Base-by-base conservation (phyloP, 2,797 vertebrate species). In the Geotrypetes seraphini region DNA sequence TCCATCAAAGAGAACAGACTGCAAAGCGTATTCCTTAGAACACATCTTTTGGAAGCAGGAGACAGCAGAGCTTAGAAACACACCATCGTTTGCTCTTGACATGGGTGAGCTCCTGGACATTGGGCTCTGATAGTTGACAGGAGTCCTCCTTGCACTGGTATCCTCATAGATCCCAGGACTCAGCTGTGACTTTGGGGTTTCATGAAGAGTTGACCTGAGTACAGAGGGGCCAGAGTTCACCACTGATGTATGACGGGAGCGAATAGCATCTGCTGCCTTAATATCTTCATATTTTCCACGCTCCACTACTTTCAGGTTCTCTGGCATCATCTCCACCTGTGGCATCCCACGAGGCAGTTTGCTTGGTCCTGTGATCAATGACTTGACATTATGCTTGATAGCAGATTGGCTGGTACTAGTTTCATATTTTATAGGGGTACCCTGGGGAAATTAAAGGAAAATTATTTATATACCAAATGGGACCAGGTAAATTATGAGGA, bases 311-410 rank as follows among this genome's bases (percentile, higher is more conserved):
- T 86, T 86, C 45, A 83, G 63, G 16, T 60, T 83, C 47, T 85
- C 83, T 10, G 79, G 63, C 45, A 81, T 70, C 47, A 88, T 85
- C 43, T 98, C 95, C 22, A 92, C 73, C 28, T 88, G 86, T 15
- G 90, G 78, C 76, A 94, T 79, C 43, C 66, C 73, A 32, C 90
- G 90, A 18, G 87, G 53, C 22, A 90, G 75, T 61, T 95, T 99
- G 53, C 71, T 77, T 22, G 95, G 87, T 60, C 88, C 91, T 35
- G 93, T 94, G 73, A 99, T 95, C 32, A 99, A 73, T 28, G 94
- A 97, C 77, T 96, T 98, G 55, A 99, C 96, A 14, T 97, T 97
- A 75, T 98, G 95, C 73, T 97, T 99, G 75, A 99, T 95, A 42
- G 91, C 69, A 7, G 91, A 79, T 52, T 92, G 91, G 54, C 85